Conservation (phyloP, 53 echinoderm and acorn worm genomes). For the Zoroaster sp. region DNA sequence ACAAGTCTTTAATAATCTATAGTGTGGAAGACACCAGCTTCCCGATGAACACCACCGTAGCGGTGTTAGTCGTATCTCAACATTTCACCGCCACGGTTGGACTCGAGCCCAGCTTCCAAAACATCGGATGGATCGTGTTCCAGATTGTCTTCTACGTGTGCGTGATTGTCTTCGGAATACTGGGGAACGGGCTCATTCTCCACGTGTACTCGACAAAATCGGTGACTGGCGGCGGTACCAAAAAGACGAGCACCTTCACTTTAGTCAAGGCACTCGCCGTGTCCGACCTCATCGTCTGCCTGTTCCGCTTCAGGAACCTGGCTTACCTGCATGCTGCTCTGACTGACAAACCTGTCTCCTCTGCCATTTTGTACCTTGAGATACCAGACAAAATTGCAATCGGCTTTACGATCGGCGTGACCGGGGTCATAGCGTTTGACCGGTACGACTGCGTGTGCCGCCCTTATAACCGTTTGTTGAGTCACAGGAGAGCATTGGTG, state of each 20-base stretch:
- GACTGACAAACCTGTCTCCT: not conserved
- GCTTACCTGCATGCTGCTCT: not conserved
- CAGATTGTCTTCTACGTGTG: conserved; percentile 33
- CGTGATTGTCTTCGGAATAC: not conserved
- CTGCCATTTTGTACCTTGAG: not conserved
- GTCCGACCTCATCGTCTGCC: conserved; percentile 10
- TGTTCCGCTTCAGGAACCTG: conserved; percentile 18
- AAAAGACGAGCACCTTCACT: not conserved
- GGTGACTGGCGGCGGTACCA: not conserved
- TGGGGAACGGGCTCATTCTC: conserved; percentile 21
- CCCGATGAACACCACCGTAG: not conserved
- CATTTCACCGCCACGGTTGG: not conserved
- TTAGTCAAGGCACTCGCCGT: conserved; percentile 8
- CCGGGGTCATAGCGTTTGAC: conserved; percentile 21
- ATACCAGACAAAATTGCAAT: conserved; percentile 32
- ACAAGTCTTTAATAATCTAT: not conserved
- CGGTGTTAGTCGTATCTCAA: not conserved
- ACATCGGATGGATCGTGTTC: conserved; percentile 12
- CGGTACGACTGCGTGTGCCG: conserved; percentile 40
- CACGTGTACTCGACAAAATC: conserved; percentile 1
- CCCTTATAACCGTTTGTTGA: not conserved
- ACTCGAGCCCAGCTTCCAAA: not conserved
- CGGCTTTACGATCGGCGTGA: not conserved
- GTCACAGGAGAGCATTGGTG: not conserved
- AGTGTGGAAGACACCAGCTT: not conserved